Base-by-base conservation (phyloP, 2,888 invertebrate genomes). In the Oeneis ivallda region DNA sequence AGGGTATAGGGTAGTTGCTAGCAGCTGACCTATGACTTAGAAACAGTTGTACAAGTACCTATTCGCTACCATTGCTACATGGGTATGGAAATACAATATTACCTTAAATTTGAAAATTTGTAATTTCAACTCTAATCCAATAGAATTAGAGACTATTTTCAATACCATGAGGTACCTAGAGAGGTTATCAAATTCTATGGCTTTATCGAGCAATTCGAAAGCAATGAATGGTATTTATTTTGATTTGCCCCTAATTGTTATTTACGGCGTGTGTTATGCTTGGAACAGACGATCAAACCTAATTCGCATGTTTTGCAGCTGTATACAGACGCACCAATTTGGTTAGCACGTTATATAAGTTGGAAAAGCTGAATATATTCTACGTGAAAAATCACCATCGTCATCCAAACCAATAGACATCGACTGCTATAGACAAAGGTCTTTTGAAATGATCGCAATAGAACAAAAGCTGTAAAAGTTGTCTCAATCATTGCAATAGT, bases 211-310 rank as follows among this genome's bases (percentile, higher is more conserved):
- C 60, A 34, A 61, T 62, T 62, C 53, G 45, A 64, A 57, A 64
- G 56, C 47, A 56, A 62, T 66, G 58, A 58, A 32, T 45, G 43
- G 26, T 65, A 59, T 64, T 69, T 58, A 70, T 45, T 62, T 54
- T 64, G 53, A 64, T 54, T 64, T 53, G 50, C 41, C 39, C 62
- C 41, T 68, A 67, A 68, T 66, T 70, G 66, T 66, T 68, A 68
- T 70, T 70, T 70, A 66, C 64, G 54, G 65, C 32, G 34, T 64
- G 32, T 47, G 41, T 56, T 56, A 41, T 8, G 56, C 2, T 56
- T 9, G 10, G 11, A 45, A 34, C 15, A 58, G 58, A 58, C 58
- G 17, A 41, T 11, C 56, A 19, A 19, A 56, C 56, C 41, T 41
- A 2, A 10, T 56, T 41, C 19, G 39, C 11, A 41, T 11, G 13